Evolutionary conservation across 1,140 invertebrate genomes (phyloP).

Genomic region (Calephelis nemesis): DNA sequence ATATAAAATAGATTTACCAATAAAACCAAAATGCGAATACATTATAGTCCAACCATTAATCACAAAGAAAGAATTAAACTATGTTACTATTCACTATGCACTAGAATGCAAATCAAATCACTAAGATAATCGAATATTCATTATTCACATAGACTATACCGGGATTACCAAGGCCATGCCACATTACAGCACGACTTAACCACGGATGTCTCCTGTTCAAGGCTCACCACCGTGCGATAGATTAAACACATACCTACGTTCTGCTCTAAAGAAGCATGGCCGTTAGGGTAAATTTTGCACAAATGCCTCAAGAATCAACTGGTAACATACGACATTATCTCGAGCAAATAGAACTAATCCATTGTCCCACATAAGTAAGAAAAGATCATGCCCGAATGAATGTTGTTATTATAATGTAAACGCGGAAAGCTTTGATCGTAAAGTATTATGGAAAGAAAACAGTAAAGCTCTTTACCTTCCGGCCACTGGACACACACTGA

Average conservation of each 20-base stretch:
- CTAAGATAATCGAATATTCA: slow-evolving; percentile 46
- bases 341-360: slow-evolving; percentile 67
- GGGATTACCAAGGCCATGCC: slow-evolving; percentile 54
- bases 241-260: slow-evolving; percentile 51
- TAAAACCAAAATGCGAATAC: slow-evolving; percentile 32
- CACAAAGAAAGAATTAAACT: slow-evolving; percentile 49
- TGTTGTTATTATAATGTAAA: slow-evolving; percentile 71
- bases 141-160: slow-evolving; percentile 53
- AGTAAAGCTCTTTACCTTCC: slow-evolving; percentile 83
- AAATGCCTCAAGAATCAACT: slow-evolving; percentile 56
- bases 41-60: slow-evolving; percentile 42
- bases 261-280: slow-evolving; percentile 68
- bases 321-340: slow-evolving; percentile 55
- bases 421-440: slow-evolving; percentile 60
- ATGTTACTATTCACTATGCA: slow-evolving; percentile 53
- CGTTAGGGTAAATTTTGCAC: slow-evolving; percentile 50
- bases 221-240: slow-evolving; percentile 50
- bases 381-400: slow-evolving; percentile 70
- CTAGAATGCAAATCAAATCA: slow-evolving; percentile 57
- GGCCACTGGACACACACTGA: slow-evolving; percentile 93
- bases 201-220: slow-evolving; percentile 26
- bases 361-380: slow-evolving; percentile 68
- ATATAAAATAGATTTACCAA: background rate
- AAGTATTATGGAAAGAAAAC: slow-evolving; percentile 40
- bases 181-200: slow-evolving; percentile 56